phyloP scores from a whole-genome alignment of 2,113 vertebrate genomes.

The Coptodon rendalli region DNA sequence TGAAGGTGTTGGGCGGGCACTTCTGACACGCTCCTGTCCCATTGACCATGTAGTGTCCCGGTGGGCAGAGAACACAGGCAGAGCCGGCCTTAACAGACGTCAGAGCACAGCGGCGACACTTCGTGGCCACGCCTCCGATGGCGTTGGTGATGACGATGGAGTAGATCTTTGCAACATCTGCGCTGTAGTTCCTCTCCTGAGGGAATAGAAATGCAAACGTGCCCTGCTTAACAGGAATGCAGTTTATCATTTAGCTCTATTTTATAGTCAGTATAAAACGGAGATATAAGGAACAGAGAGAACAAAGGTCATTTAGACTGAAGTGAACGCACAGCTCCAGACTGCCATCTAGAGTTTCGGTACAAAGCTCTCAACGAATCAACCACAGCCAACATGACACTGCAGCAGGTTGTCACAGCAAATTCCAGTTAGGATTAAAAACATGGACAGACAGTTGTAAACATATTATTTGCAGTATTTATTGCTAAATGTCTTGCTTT shows the following conservation, averaged over 20 bases:
- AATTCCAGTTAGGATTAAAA: not conserved
- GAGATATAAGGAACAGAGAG: not conserved
- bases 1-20: slow-evolving; percentile 78
- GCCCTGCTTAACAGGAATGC: not conserved
- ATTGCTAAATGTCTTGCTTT: not conserved
- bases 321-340: not conserved
- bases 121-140: slow-evolving; percentile 83
- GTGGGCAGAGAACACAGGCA: slow-evolving; percentile 82
- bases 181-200: slow-evolving; percentile 81
- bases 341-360: slow-evolving; percentile 24
- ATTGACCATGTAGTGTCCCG: slow-evolving; percentile 77
- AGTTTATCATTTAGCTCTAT: rapidly evolving
- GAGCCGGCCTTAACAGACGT: slow-evolving; percentile 50
- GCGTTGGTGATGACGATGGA: slow-evolving; percentile 87
- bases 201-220: not conserved
- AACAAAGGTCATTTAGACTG: not conserved
- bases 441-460: not conserved
- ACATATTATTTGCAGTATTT: not conserved
- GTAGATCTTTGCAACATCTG: slow-evolving; percentile 86
- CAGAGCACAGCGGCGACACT: slow-evolving; percentile 82
- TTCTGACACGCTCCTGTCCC: slow-evolving; percentile 72
- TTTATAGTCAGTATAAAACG: not conserved
- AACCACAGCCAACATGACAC: not conserved
- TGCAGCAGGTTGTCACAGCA: not conserved
- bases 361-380: not conserved